Evolutionary conservation across 2,797 vertebrate species (phyloP), one percentile per base, ranked within the genome.

Genomic region (Myripristis murdjan): DNA sequence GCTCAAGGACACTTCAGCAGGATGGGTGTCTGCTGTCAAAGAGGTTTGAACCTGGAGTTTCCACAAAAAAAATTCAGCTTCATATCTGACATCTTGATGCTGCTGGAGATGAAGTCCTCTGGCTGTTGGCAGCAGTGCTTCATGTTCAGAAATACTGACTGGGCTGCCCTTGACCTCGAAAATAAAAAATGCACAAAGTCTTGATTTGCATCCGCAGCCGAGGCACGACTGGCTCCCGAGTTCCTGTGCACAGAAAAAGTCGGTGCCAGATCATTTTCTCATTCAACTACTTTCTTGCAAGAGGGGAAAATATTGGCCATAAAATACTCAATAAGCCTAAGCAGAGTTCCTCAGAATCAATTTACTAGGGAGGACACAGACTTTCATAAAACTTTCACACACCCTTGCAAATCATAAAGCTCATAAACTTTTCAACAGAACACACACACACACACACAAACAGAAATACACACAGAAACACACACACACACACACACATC

Each of bases 1-100:
- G 64, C 80, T 71, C 4, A 2, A 73, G 83, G 68, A 73, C 62
- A 57, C 67, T 73, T 75, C 51, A 75, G 64, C 67, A 56, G 41
- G n/a, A 23, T 58, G n/a, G 56, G 54, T 5, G 39, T 20, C 37
- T 54, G 58, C 76, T 75, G 71, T 69, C 65, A 22, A 35, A 49
- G 18, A 63, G 63, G 60, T 35, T 67, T 51, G 4, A 74, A 62
- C 58, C 49, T 3, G 41, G n/a, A 9, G 6, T 14, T 6, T 43
- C 14, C 14, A 20, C n/a, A n/a, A n/a, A n/a, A n/a, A n/a, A n/a
- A n/a, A n/a, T n/a, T 43, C 43, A 44, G 15, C 43, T 44, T 26
- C 26, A 28, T 26, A 26, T 28, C 28, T 28, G 3, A 28, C 26
- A 28, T 0, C 2, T 28, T 28, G 26, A 28, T 6, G 26, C 28